Conservation (phyloP, 2,888 invertebrate genomes). For the Hydropsyche betteni region DNA sequence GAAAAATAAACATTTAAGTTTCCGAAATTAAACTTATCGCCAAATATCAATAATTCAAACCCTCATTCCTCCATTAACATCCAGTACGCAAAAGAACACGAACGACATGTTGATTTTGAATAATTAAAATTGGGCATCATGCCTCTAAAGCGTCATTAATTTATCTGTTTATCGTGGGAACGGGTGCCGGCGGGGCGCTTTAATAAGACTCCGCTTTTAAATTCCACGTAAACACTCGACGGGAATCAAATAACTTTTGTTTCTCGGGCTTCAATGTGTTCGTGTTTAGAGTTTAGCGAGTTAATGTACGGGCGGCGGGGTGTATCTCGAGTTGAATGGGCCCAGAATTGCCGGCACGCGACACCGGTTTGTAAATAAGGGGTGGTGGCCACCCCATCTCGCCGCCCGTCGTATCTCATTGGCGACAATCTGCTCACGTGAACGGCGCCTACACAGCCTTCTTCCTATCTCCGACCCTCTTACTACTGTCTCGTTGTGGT, state of each 20-base stretch:
- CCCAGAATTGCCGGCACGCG: constrained; percentile 26
- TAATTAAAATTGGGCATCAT: too few species aligned
- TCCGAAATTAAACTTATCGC: too few species aligned
- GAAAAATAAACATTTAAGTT: too few species aligned
- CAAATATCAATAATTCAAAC: too few species aligned
- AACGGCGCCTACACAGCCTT: neutral
- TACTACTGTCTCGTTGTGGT: neutral
- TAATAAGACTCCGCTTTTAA: constrained; percentile 5
- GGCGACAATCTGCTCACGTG: constrained; percentile 30
- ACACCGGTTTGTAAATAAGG: constrained; percentile 35
- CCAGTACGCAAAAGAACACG: too few species aligned
- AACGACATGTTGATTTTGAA: too few species aligned
- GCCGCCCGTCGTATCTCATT: neutral
- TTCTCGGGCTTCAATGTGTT: constrained; percentile 1
- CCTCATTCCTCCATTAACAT: too few species aligned
- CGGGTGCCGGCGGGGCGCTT: neutral
- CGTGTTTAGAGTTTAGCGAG: too few species aligned
- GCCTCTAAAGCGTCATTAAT: too few species aligned
- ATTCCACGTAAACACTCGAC: constrained; percentile 1
- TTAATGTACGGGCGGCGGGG: too few species aligned
- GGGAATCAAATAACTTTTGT: too few species aligned
- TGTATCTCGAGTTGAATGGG: constrained; percentile 18
- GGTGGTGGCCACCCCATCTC: neutral
- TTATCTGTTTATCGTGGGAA: too few species aligned
- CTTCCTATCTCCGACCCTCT: neutral